Base-by-base conservation (phyloP, 2,797 vertebrate species). In the Valencia hispanica region DNA sequence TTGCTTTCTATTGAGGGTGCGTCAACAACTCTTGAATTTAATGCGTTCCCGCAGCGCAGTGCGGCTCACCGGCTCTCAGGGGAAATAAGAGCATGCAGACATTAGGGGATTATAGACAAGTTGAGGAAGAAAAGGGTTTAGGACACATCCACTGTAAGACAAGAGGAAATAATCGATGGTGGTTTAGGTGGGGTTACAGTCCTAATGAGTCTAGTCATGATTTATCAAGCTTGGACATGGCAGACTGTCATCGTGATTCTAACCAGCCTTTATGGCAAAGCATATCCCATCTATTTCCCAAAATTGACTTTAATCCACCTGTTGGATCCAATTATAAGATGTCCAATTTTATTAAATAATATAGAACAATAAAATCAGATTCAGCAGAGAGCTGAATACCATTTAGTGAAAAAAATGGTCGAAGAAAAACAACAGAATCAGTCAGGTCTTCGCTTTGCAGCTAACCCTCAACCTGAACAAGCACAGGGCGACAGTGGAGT, bases 41-140 rank as follows among this genome's bases (percentile, higher is more conserved):
- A 94, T 94, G 93, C 87, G 87, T 92, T 93, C 91, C 88, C 59
- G 79, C 89, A 75, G 88, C 51, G 74, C 68, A 45, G 87, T 43
- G 53, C 30, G 39, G 86, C 89, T 86, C 87, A 73, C 88, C 2
- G 73, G 77, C 82, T 91, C 94, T 89, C 89, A 1, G 91, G 95
- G 95, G 95, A 96, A 96, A 96, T 95, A 96, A 96, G 81, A 63
- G 88, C 83, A 41, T 75, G 85, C 82, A 89, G 84, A 85, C 91
- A 78, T 91, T 87, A 84, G 91, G 90, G 92, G 92, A 94, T 94
- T 93, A 93, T 77, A 76, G 85, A 79, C n/a, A 88, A 89, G 92
- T 87, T 88, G 89, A 91, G 86, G 84, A 81, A 86, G 86, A 81
- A 86, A 55, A 89, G 79, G 77, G 82, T 80, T 77, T 85, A 84